Base-by-base conservation (phyloP, 2,797 vertebrate species). In the Myotis myotis region DNA sequence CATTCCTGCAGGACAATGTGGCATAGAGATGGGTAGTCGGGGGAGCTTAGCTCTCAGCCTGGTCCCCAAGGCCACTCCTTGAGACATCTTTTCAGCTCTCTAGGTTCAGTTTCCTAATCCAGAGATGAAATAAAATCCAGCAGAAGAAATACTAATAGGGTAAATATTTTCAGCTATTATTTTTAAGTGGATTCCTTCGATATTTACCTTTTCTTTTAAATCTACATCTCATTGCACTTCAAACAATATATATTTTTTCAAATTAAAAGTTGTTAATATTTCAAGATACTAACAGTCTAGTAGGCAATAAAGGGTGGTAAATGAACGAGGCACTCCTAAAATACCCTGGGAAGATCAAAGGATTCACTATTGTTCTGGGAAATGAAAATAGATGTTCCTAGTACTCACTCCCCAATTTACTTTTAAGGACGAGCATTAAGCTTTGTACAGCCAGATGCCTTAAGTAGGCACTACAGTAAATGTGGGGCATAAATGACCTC, bases 41-140 rank as follows among this genome's bases (percentile, higher is more conserved):
- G 51, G 81, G 9, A 68, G 13, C 30, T 53, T 16, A 17, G 19
- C 11, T 85, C 44, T 86, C 8, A 53, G 30, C 11, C 44, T 9
- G 20, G 25, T 16, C 36, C 79, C 38, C 49, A 78, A 16, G 13
- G 6, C 20, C 13, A 44, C 49, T 75, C 78, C 10, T 11, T 66
- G 68, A 60, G 53, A 90, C 47, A 44, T 64, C 41, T 47, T 28
- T 53, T 76, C 11, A 10, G 2, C 11, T 66, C 4, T 36, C 47
- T 51, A 20, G 49, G 60, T 19, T 74, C 2, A 53, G 22, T 76
- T 92, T 92, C 62, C 60, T 84, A 19, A 78, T n/a, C 36, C n/a
- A 85, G n/a, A 92, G 10, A 86, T 49, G 51, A 85, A 87, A 93
- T 92, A 81, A 93, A 92, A 87, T 70, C 38, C 28, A 47, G 38